A percentile compares a stretch with the other conserved stretches of the same genome.
phyloP scores from a whole-genome alignment of 2,888 invertebrate genomes.

The Stramonita haemastoma region DNA sequence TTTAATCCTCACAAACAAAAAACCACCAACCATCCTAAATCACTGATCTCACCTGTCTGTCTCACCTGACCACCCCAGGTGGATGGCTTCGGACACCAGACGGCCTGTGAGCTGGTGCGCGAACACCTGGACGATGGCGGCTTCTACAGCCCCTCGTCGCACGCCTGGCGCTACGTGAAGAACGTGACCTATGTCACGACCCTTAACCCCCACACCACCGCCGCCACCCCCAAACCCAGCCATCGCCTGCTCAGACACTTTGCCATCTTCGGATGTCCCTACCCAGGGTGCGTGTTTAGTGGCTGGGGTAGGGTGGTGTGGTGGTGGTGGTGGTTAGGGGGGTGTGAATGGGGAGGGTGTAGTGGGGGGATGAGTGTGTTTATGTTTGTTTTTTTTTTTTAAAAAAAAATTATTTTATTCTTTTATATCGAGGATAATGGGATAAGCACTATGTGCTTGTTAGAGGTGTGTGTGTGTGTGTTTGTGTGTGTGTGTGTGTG shows the following conservation, averaged over 20 bases:
- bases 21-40: too few species aligned
- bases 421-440: too few species aligned
- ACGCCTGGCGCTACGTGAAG: slow-evolving; percentile 76
- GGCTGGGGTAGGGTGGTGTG: not conserved
- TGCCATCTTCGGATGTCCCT: slow-evolving; percentile 73
- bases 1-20: too few species aligned
- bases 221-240: slow-evolving; percentile 69
- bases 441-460: not conserved
- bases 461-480: not conserved
- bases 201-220: slow-evolving; percentile 70
- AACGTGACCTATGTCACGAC: slow-evolving; percentile 76
- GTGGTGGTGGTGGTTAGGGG: not conserved
- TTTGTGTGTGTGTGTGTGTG: not conserved
- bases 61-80: slow-evolving; percentile 57
- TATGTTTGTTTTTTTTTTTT: too few species aligned
- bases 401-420: too few species aligned
- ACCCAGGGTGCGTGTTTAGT: slow-evolving; percentile 66
- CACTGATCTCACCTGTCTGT: not conserved
- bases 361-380: not conserved
- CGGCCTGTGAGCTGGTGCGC: slow-evolving; percentile 75
- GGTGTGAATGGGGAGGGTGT: not conserved
- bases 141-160: slow-evolving; percentile 71
- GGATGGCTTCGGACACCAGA: slow-evolving; percentile 73
- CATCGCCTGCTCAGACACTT: slow-evolving; percentile 75
- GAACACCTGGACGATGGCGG: slow-evolving; percentile 77